phyloP scores from a whole-genome alignment of 2,113 vertebrate species.

The Erythrocercus mccallii region DNA sequence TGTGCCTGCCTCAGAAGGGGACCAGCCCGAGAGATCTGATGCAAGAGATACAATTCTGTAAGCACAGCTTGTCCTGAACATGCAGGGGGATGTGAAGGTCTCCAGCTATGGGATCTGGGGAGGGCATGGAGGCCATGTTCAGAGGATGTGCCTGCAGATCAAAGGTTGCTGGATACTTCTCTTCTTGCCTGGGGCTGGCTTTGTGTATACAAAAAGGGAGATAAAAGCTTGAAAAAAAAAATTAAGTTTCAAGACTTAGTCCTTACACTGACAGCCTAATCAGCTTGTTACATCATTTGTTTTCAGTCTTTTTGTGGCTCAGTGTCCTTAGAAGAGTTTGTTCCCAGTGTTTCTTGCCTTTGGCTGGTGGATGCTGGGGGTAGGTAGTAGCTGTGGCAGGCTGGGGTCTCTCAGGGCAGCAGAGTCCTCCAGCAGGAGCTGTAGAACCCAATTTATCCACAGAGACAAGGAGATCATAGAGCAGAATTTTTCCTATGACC shows the following conservation, averaged over 20 bases:
- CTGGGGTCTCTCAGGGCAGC: neutral
- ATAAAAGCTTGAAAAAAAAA: neutral
- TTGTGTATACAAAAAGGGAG: neutral
- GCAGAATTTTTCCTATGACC: slow-evolving; percentile 18
- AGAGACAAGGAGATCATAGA: neutral
- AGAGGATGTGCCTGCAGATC: neutral
- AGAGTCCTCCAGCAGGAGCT: slow-evolving; percentile 5
- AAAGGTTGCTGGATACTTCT: neutral
- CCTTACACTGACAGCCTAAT: neutral
- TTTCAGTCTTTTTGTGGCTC: neutral
- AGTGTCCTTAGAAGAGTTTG: neutral
- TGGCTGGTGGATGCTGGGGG: neutral
- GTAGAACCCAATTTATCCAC: neutral
- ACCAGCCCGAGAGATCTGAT: neutral
- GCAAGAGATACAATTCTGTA: neutral
- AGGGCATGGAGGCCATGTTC: neutral
- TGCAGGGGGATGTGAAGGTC: neutral
- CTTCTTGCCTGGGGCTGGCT: neutral
- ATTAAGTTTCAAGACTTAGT: neutral
- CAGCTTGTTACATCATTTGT: neutral
- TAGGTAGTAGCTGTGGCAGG: neutral
- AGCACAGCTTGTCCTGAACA: neutral
- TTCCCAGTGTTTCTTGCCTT: neutral
- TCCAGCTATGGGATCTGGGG: neutral
- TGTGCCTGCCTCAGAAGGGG: neutral